phyloP scores from a whole-genome alignment of 53 echinoderm and acorn worm species.

The Temnopleurus reevesii region DNA sequence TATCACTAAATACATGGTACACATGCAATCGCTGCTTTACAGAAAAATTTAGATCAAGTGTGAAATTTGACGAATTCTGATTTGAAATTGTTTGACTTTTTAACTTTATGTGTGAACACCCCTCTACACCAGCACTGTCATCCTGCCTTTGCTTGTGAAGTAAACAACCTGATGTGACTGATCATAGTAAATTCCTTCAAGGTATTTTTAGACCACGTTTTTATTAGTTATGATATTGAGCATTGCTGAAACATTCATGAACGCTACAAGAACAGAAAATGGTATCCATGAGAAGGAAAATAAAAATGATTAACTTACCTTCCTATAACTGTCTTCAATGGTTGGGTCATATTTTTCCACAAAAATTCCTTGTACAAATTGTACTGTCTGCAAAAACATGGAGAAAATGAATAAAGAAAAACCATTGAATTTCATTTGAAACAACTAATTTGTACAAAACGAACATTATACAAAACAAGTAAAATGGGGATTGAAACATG shows the following conservation, averaged over 20 bases:
- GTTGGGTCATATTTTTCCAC: slow-evolving; percentile 99
- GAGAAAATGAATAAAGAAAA: neutral
- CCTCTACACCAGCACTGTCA: too few relatives aligned
- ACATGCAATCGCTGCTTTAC: too few relatives aligned
- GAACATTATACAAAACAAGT: too few relatives aligned
- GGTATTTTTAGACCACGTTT: neutral
- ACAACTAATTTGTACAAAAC: too few relatives aligned
- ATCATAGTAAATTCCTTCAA: neutral
- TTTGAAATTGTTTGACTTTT: too few relatives aligned
- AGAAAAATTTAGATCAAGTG: too few relatives aligned
- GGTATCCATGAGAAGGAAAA: neutral
- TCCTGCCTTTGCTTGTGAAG: neutral
- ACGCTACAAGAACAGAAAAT: too few relatives aligned
- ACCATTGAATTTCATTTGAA: neutral
- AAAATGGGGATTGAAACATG: too few relatives aligned
- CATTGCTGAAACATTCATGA: neutral
- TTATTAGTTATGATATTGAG: neutral
- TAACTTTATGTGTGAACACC: too few relatives aligned
- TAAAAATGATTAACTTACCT: slow-evolving; percentile 69
- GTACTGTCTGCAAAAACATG: slow-evolving; percentile 89
- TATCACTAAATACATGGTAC: too few relatives aligned
- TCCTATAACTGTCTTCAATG: slow-evolving; percentile 99
- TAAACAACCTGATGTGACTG: slow-evolving; percentile 16
- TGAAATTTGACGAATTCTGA: too few relatives aligned
- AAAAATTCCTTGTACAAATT: slow-evolving; percentile 99